Evolutionary conservation across 2,888 invertebrate genomes (phyloP).

Genomic region (Habroteleia sp.): DNA sequence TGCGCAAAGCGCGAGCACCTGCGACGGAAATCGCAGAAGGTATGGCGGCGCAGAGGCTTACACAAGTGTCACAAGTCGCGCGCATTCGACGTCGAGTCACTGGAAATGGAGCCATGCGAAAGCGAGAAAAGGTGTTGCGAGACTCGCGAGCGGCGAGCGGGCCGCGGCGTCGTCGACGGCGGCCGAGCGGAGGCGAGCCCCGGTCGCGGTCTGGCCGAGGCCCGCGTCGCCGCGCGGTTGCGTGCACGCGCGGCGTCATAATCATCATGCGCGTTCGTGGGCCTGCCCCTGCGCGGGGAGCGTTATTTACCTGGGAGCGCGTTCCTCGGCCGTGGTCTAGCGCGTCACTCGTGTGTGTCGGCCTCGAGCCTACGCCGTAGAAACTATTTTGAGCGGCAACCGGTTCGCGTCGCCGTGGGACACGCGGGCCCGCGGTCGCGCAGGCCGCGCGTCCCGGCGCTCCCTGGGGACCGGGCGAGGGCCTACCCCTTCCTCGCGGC

Average conservation of each 20-base stretch:
- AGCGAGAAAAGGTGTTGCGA: no score
- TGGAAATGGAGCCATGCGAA: no score
- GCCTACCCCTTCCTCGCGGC: conserved; percentile 37
- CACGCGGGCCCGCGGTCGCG: conserved; percentile 56
- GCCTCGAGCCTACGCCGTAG: conserved; percentile 66
- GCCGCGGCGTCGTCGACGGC: no score
- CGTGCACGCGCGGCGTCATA: conserved; percentile 15
- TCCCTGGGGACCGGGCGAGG: conserved; percentile 38
- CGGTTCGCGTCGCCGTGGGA: conserved; percentile 69
- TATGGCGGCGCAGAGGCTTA: no score
- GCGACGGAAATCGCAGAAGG: no score
- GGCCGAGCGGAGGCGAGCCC: no score
- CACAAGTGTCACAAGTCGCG: no score
- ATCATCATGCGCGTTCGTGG: conserved; percentile 6
- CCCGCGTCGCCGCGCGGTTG: no score
- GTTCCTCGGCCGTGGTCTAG: conserved; percentile 48
- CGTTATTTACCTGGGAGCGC: conserved; percentile 62
- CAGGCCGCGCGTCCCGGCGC: conserved; percentile 45
- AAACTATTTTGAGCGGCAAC: conserved; percentile 75
- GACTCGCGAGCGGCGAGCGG: no score
- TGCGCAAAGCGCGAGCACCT: no score
- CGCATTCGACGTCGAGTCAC: no score
- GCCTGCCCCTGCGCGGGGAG: conserved; percentile 4
- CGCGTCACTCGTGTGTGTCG: conserved; percentile 49
- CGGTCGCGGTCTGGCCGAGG: no score